A percentile compares a stretch with the other conserved stretches of the same genome.
These are phyloP conservation scores for Microhierax caerulescens DNA, from an alignment of 2,797 vertebrate genomes.

Conservation along the genomic window DNA sequence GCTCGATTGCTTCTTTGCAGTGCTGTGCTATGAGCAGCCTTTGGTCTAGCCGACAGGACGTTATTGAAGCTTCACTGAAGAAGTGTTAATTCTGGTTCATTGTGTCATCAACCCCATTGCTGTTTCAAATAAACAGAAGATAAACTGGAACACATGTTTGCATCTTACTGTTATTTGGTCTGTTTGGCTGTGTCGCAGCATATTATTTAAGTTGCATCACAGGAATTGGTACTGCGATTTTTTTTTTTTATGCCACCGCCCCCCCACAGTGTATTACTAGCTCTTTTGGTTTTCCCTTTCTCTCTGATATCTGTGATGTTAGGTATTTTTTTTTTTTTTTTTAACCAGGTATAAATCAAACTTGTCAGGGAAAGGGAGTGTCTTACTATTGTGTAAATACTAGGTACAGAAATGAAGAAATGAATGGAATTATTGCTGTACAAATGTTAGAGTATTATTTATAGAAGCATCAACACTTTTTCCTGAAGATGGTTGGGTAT, in stretches of 20 bases:
- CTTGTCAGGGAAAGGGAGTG: not conserved
- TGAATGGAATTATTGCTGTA: not conserved
- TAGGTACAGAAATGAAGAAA: not conserved
- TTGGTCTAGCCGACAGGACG: not conserved
- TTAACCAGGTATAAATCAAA: not conserved
- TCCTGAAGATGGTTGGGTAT: not conserved
- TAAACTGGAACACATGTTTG: not conserved
- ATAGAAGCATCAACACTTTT: not conserved
- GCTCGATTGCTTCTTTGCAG: not conserved
- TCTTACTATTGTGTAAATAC: not conserved
- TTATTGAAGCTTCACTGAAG: not conserved
- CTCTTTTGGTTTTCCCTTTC: not conserved
- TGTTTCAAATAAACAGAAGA: not conserved
- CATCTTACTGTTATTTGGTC: not conserved
- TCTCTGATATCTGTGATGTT: not conserved
- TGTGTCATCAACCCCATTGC: not conserved
- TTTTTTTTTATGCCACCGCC: not conserved
- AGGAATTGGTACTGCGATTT: not conserved
- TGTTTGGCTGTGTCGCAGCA: not conserved
- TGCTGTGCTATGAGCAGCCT: not conserved
- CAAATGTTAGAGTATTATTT: not conserved
- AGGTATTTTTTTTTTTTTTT: not conserved
- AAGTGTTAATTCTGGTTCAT: not conserved
- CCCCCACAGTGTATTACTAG: not conserved
- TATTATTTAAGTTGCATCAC: not conserved